Percentiles rank a stretch among this genome's conserved stretches.
phyloP scores from a whole-genome alignment of 2,797 vertebrate species.

The Rhynchotus rufescens region DNA sequence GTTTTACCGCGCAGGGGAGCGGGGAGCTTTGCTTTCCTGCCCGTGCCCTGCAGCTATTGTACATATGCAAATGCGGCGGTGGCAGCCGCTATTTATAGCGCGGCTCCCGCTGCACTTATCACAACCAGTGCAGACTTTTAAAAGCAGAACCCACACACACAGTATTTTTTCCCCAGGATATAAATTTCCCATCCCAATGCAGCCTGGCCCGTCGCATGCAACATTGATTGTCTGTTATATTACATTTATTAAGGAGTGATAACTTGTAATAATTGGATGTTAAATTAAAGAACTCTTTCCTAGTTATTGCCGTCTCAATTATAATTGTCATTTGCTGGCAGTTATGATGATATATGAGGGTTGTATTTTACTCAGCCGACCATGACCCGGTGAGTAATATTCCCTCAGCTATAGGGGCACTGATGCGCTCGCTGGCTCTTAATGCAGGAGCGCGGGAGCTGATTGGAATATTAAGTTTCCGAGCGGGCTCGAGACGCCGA shows the following conservation, averaged over 20 bases:
- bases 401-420: constrained; percentile 90
- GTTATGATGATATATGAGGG: constrained; percentile 99
- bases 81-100: constrained; percentile 84
- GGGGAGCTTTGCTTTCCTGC: constrained; percentile 67
- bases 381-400: constrained; percentile 96
- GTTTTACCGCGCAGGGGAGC: constrained; percentile 54
- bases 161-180: constrained; percentile 80
- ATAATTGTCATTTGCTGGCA: constrained; percentile 97
- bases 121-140: constrained; percentile 78
- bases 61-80: constrained; percentile 83
- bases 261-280: constrained; percentile 99
- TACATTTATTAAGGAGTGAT: constrained; percentile 99
- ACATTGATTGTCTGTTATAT: constrained; percentile 99
- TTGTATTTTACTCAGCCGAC: constrained; percentile 96
- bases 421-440: constrained; percentile 87
- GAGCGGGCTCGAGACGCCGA: constrained; percentile 68
- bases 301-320: constrained; percentile 99
- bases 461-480: constrained; percentile 92
- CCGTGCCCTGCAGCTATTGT: constrained; percentile 82
- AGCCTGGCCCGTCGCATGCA: constrained; percentile 91
- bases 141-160: constrained; percentile 72
- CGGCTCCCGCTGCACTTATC: constrained; percentile 79
- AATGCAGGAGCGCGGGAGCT: constrained; percentile 83
- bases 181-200: constrained; percentile 86
- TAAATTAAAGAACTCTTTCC: constrained; percentile 99